Percentiles rank a stretch among this genome's conserved stretches.
Conservation (phyloP, 2,888 invertebrate genomes). For the Parochlus steinenii region DNA sequence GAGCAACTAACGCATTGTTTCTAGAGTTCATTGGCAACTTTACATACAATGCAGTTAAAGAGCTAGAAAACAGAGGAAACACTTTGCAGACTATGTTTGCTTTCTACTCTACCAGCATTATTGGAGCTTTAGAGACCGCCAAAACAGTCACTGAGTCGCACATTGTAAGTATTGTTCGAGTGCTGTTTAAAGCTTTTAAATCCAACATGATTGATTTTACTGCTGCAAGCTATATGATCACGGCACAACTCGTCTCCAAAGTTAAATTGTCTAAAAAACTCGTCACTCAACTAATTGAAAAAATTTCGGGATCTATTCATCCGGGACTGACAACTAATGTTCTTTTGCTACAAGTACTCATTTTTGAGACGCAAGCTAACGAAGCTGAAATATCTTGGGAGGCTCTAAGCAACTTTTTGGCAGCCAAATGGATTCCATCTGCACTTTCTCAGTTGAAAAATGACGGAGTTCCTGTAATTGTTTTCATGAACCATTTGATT, state of each 20-base stretch:
- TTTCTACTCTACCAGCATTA: conserved; percentile 61
- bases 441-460: conserved; percentile 37
- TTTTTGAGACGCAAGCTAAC: conserved; percentile 47
- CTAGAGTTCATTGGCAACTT: conserved; percentile 44
- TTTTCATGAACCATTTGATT: conserved; percentile 40
- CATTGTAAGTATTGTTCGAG: conserved; percentile 49
- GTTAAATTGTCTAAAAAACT: conserved; percentile 37
- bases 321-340: conserved; percentile 43
- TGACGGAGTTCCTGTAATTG: conserved; percentile 36
- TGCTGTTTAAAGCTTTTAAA: conserved; percentile 50
- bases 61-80: conserved; percentile 38
- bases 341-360: conserved; percentile 44
- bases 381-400: conserved; percentile 35
- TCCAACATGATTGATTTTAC: conserved; percentile 52
- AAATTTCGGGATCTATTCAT: conserved; percentile 34
- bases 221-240: conserved; percentile 55
- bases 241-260: conserved; percentile 50
- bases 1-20: conserved; percentile 43
- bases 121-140: conserved; percentile 48
- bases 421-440: conserved; percentile 31
- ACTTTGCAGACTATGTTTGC: conserved; percentile 54
- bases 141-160: conserved; percentile 42
- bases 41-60: conserved; percentile 38
- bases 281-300: conserved; percentile 42
- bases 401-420: conserved; percentile 34